Percentiles rank a stretch among this genome's conserved stretches.
Evolutionary conservation across 2,888 invertebrate species (phyloP).

Genomic region (Hydrotaea cyrtoneurina): DNA sequence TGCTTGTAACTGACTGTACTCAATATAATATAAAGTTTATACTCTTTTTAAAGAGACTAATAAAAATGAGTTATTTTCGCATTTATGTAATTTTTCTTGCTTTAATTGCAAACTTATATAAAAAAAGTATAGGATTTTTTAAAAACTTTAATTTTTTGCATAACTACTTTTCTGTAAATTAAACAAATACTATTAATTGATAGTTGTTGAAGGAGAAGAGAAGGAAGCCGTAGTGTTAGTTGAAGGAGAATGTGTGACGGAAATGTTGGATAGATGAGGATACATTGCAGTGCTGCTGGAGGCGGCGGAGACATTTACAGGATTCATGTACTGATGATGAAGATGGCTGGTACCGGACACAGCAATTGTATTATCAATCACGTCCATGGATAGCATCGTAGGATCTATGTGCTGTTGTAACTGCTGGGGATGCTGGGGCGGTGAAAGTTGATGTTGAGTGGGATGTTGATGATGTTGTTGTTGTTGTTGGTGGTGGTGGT

Average conservation of each 20-base stretch:
- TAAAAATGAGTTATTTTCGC: slow-evolving; percentile 54
- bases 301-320: slow-evolving; percentile 54
- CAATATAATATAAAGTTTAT: slow-evolving; percentile 42
- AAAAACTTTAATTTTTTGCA: slow-evolving; percentile 35
- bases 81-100: slow-evolving; percentile 30
- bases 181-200: slow-evolving; percentile 74
- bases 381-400: slow-evolving; percentile 55
- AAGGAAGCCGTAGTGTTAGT: slow-evolving; percentile 59
- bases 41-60: slow-evolving; percentile 44
- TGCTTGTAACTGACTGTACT: slow-evolving; percentile 56
- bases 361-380: slow-evolving; percentile 45
- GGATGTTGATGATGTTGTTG: slow-evolving; percentile 59
- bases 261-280: slow-evolving; percentile 42
- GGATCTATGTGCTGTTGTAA: slow-evolving; percentile 57
- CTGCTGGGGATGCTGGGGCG: slow-evolving; percentile 51
- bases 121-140: slow-evolving; percentile 40
- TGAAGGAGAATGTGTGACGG: slow-evolving; percentile 50
- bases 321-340: slow-evolving; percentile 60
- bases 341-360: slow-evolving; percentile 63
- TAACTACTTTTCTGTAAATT: slow-evolving; percentile 56
- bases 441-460: slow-evolving; percentile 46
- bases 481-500: slow-evolving; percentile 41
- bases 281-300: slow-evolving; percentile 45
- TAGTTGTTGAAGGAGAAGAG: slow-evolving; percentile 69
- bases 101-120: slow-evolving; percentile 40